Evolutionary conservation across 2,113 vertebrate genomes (phyloP).

Genomic region (Saccopteryx leptura): DNA sequence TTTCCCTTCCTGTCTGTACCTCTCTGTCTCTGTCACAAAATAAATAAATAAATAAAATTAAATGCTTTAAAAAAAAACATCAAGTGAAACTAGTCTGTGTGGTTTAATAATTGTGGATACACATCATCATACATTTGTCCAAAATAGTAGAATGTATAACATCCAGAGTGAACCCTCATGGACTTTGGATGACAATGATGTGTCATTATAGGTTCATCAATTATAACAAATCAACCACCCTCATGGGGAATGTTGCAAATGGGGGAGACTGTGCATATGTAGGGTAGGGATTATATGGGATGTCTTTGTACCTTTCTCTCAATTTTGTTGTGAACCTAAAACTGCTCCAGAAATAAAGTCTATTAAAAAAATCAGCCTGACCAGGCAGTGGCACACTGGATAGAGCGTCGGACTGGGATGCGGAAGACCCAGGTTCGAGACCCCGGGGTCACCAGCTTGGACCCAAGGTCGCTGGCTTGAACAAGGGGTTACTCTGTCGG

Average conservation of each 20-base stretch:
- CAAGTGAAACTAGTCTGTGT: neutral
- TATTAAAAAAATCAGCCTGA: neutral
- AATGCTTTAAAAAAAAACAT: too few species aligned
- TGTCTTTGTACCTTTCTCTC: neutral
- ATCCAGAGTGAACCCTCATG: neutral
- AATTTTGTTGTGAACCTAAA: neutral
- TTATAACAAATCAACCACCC: neutral
- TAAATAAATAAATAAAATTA: too few species aligned
- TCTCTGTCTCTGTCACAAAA: too few species aligned
- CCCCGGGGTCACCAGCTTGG: too few species aligned
- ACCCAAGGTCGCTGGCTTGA: too few species aligned
- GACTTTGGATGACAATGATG: neutral
- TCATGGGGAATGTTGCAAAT: rapidly evolving
- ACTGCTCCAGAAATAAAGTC: neutral
- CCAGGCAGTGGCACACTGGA: too few species aligned
- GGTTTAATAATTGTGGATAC: neutral
- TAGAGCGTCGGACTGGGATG: too few species aligned
- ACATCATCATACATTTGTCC: neutral
- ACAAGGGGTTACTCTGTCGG: too few species aligned
- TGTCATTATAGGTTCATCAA: neutral
- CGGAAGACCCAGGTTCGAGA: too few species aligned
- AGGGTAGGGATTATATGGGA: neutral
- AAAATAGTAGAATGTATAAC: neutral
- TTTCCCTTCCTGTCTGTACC: too few species aligned
- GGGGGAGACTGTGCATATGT: neutral